Evolutionary conservation across 2,888 invertebrate species (phyloP), one percentile per base, ranked within the genome.

Genomic region (Sesia apiformis): DNA sequence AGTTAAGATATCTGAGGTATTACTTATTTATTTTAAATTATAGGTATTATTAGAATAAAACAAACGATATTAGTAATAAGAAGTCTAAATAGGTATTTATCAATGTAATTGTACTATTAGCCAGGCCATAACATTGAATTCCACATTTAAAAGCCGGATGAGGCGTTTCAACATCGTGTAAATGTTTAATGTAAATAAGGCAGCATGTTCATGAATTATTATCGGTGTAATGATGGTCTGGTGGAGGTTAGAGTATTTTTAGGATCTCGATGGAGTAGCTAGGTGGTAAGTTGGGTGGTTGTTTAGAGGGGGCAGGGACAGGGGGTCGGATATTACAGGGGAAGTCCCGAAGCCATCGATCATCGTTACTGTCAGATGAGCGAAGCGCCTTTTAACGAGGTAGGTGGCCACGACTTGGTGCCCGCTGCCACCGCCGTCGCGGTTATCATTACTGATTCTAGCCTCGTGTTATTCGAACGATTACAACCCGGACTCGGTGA

Each of bases 301-400:
- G 66, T 66, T 64, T 63, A 58, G 63, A 58, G 59, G 61, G 59
- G 57, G 60, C 52, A 58, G 60, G 59, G 56, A 57, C 59, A 58
- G 66, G 69, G 70, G 70, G 73, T 70, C 81, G 81, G 81, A 82
- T 82, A 82, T 81, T 82, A 80, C 76, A 67, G 74, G 74, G 81
- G 80, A 81, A 81, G 79, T 77, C 78, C 72, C 73, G 68, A 70
- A 70, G 72, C 72, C 72, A 82, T 82, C 81, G 76, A 81, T 82
- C 81, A 82, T 81, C 81, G 81, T 82, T 81, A 81, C 76, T 81
- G 81, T 80, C 81, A 81, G 74, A 72, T 70, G 72, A 74, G 65
- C 70, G 77, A 69, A 75, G 69, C 74, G 79, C 74, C 78, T 79
- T 79, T 76, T 76, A 81, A 80, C 77, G 76, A 78, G 74, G 67